Base-by-base conservation (phyloP, 2,113 vertebrate genomes). In the Phalacrocorax brasilianus region DNA sequence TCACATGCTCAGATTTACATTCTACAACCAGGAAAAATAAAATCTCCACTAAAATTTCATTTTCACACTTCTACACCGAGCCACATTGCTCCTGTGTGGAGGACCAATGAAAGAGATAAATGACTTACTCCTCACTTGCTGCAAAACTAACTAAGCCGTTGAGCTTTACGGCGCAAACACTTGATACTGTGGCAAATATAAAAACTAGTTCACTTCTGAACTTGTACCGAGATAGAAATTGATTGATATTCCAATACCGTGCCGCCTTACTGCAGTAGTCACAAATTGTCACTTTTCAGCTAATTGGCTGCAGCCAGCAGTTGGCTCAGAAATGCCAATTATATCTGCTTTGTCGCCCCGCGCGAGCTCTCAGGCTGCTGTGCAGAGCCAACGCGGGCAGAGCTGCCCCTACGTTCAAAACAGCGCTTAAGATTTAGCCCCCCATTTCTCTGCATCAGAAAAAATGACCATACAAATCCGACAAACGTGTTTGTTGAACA, bases 261-360 rank as follows among this genome's bases (percentile, higher is more conserved):
- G 72, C 79, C 6, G 20, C 95, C 80, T 81, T 75, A 35, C 70
- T 92, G 95, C 89, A 85, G 96, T 3, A 92, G 91, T 50, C 92
- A 93, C 97, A 93, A 97, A 97, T 92, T 89, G 92, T 96, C 94
- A 65, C 96, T 97, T 85, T 27, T 65, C 89, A 92, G 89, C 89
- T 96, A 97, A 97, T 78, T 95, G 94, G 96, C 78, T 95, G 80
- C 94, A 94, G 96, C 81, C 88, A 94, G 92, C 83, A 94, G 68
- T 44, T 85, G 92, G 96, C 77, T 92, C 73, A 73, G 66, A 93
- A 89, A 96, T 58, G 77, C 80, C 95, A 97, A 91, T 96, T 95
- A 92, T 26, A 55, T 1, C 3, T 4, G 86, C 58, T 87, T 87
- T 62, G 85, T 89, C 92, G 79, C 93, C 91, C 83, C 74, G 6